Evolutionary conservation across 2,113 vertebrate genomes (phyloP).

Genomic region (Ictidomys tridecemlineatus): DNA sequence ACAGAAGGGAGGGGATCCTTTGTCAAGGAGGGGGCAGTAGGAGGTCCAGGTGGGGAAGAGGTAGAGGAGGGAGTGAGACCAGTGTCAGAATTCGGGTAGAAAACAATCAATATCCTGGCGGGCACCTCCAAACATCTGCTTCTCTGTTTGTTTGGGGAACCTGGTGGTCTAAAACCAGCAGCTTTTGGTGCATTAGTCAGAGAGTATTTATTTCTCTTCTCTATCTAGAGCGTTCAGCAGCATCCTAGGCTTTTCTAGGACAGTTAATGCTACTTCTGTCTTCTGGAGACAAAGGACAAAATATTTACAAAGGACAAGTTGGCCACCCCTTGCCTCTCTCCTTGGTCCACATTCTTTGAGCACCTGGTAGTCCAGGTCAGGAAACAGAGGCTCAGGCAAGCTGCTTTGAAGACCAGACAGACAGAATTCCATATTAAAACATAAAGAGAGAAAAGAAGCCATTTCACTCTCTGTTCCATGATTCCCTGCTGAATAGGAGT

Average conservation of each 20-base stretch:
- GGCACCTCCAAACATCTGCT: slow-evolving; percentile 70
- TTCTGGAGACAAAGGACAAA: neutral
- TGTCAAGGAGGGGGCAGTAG: neutral
- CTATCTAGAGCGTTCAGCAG: neutral
- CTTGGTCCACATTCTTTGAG: neutral
- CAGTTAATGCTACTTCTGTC: neutral
- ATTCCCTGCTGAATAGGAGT: slow-evolving; percentile 60
- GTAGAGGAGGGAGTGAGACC: slow-evolving; percentile 26
- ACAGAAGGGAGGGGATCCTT: slow-evolving; percentile 4
- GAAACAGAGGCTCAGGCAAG: neutral
- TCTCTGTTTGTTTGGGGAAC: slow-evolving; percentile 16
- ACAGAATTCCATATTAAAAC: slow-evolving; percentile 40
- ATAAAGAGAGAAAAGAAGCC: neutral
- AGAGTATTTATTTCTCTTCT: neutral
- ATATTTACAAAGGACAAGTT: neutral
- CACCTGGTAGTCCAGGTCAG: neutral
- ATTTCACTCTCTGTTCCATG: neutral
- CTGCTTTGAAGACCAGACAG: slow-evolving; percentile 8
- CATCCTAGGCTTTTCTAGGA: slow-evolving; percentile 14
- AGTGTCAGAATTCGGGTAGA: slow-evolving; percentile 65
- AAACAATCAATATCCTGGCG: slow-evolving; percentile 60
- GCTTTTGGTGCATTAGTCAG: neutral
- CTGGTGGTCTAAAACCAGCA: neutral
- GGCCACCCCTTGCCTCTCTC: neutral
- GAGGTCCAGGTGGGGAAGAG: slow-evolving; percentile 58